Conservation (phyloP, 2,797 vertebrate species). For the Sebastes kiyomatsui region DNA sequence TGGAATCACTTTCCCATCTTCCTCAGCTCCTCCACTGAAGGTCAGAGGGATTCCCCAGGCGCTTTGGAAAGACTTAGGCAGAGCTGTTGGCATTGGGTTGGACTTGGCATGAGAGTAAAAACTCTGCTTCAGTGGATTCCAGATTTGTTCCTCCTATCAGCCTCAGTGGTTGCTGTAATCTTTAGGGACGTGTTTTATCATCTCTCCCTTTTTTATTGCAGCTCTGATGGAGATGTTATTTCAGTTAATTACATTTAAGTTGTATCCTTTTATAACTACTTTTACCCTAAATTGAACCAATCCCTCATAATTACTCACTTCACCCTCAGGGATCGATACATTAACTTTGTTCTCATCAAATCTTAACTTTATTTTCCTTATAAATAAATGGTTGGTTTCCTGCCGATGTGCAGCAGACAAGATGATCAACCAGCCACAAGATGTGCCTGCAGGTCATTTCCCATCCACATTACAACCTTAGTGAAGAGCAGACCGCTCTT, state of each 20-base stretch:
- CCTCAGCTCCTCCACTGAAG: slow-evolving; percentile 5
- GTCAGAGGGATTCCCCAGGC: slow-evolving; percentile 13
- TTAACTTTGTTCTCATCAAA: slow-evolving; percentile 5
- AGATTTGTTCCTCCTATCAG: neutral
- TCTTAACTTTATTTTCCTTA: neutral
- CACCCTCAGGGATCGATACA: neutral
- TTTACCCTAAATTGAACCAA: neutral
- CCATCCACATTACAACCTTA: neutral
- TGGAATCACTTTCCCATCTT: neutral
- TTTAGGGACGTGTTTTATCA: neutral
- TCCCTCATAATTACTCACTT: neutral
- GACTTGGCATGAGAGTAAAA: neutral
- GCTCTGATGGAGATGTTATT: neutral
- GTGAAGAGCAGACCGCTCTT: slow-evolving; percentile 1
- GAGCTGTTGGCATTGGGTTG: neutral
- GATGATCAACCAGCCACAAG: slow-evolving; percentile 4
- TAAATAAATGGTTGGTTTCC: slow-evolving; percentile 26
- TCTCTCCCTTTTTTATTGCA: neutral
- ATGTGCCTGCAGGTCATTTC: slow-evolving; percentile 27
- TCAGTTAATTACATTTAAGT: neutral
- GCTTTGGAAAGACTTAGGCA: neutral
- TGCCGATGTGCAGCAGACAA: neutral
- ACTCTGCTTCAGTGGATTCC: neutral
- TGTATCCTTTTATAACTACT: neutral
- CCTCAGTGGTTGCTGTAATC: neutral